Evolutionary conservation across 1,140 invertebrate species (phyloP), one percentile per base, ranked within the genome.

Genomic region (Melipona quadrifasciata): DNA sequence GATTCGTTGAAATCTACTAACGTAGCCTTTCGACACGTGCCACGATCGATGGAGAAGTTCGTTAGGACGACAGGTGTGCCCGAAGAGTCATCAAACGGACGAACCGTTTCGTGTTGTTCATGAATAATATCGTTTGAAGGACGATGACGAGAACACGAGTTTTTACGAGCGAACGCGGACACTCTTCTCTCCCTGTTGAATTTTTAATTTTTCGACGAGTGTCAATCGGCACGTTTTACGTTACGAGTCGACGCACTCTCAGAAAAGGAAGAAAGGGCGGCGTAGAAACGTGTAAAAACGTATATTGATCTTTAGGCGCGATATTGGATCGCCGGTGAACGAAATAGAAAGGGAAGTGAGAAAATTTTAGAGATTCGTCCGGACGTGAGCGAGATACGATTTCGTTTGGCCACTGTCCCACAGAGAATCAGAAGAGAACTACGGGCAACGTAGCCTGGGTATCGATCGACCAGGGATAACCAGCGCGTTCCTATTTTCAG

Each of bases 401-500:
- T 80, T 51, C 58, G 85, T 55, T 87, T 81, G 75, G 64, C 31
- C 68, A 86, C 82, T 70, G 61, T 34, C 68, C 53, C 75, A 76
- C 64, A 51, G 39, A 75, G 8, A 21, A 31, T 2, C 47, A 58
- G 27, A 65, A 65, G 34, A 24, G 24, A 61, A 61, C 58, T 19
- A 47, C 39, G 39, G 57, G 55, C 79, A 89, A 81, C 27, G 80
- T 81, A 79, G 80, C 84, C 57, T 81, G 71, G 39, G 68, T 92
- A 93, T 93, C 84, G 92, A 93, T 93, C 91, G 87, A 27, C 31
- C 6, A 47, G 39, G 76, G 51, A 58, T 83, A 58, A 77, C 64
- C 68, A 58, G 78, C 31, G 86, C 73, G 78, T 78, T 90, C 88
- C 90, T 91, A 93, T 92, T 93, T 93, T 90, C 87, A 84, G 87